Percentiles rank a stretch among this genome's conserved stretches.
Conservation (phyloP, 2,888 invertebrate genomes). For the Gryllus longicercus region DNA sequence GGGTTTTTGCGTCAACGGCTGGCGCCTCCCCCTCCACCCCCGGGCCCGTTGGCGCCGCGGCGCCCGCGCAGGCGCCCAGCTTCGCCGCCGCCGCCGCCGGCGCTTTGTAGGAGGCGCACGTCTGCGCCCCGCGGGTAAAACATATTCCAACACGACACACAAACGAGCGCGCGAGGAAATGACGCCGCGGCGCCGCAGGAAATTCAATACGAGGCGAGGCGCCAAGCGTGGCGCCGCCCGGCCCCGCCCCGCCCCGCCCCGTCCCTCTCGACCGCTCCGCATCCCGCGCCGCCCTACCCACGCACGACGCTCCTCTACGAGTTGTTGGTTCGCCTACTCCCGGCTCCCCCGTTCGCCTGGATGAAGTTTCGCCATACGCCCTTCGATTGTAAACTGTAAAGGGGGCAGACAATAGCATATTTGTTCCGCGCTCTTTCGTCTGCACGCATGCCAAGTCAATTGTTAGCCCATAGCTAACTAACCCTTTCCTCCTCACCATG, state of each 20-base stretch:
- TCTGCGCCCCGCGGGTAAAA: constrained; percentile 17
- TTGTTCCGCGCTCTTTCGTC: too few relatives aligned
- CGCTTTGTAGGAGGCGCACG: neutral
- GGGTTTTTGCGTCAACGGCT: neutral
- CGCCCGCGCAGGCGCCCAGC: neutral
- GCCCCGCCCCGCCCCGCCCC: neutral
- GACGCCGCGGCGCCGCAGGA: constrained; percentile 1
- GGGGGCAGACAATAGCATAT: too few relatives aligned
- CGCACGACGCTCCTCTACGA: neutral
- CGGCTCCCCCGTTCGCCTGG: neutral
- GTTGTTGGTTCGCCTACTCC: neutral
- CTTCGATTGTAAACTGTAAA: too few relatives aligned
- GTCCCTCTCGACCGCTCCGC: neutral
- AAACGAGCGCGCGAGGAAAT: constrained; percentile 8
- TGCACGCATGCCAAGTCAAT: too few relatives aligned
- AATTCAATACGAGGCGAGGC: constrained; percentile 17
- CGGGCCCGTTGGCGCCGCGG: neutral
- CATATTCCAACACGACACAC: constrained; percentile 17
- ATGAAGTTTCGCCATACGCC: too few relatives aligned
- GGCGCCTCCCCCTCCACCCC: neutral
- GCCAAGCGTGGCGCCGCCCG: neutral
- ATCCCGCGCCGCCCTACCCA: neutral
- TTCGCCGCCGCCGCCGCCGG: neutral
- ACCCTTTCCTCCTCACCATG: too few relatives aligned
- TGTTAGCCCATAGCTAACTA: too few relatives aligned